These are phyloP conservation scores for Rhamnusium bicolor DNA, from an alignment of 2,888 invertebrate species.

Conservation along the genomic window DNA sequence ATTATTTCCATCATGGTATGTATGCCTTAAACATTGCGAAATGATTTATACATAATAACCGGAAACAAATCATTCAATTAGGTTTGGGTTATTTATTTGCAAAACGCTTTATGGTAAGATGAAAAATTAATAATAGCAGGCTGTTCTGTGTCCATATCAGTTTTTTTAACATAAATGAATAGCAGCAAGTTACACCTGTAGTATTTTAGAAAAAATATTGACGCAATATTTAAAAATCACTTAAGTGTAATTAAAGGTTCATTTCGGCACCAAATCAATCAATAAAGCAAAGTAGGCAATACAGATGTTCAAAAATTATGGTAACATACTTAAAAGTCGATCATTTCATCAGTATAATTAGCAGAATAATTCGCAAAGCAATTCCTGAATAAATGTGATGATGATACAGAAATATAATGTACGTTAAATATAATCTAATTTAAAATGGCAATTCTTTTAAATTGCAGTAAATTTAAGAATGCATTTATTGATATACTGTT, in stretches of 20 bases:
- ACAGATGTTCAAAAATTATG: too few relatives aligned
- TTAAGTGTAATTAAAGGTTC: neutral
- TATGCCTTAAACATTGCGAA: neutral
- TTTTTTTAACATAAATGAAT: neutral
- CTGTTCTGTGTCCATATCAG: neutral
- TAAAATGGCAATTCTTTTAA: too few relatives aligned
- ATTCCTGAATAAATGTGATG: too few relatives aligned
- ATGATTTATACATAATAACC: constrained; percentile 30
- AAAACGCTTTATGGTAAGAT: constrained; percentile 4
- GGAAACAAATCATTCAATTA: constrained; percentile 29
- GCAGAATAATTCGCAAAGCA: too few relatives aligned
- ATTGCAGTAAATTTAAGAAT: too few relatives aligned
- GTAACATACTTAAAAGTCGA: too few relatives aligned
- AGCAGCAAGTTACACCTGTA: neutral
- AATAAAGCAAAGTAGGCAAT: too few relatives aligned
- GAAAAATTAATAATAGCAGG: constrained; percentile 8
- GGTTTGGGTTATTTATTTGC: constrained; percentile 21
- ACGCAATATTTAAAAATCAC: neutral
- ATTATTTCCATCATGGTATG: neutral
- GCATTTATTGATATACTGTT: too few relatives aligned
- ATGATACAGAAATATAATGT: too few relatives aligned
- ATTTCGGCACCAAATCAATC: too few relatives aligned
- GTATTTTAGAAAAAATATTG: neutral
- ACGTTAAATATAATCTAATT: too few relatives aligned
- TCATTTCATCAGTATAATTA: too few relatives aligned